These are phyloP conservation scores for Lagorchestes hirsutus DNA, from an alignment of 2,797 vertebrate species.

Conservation along the genomic window DNA sequence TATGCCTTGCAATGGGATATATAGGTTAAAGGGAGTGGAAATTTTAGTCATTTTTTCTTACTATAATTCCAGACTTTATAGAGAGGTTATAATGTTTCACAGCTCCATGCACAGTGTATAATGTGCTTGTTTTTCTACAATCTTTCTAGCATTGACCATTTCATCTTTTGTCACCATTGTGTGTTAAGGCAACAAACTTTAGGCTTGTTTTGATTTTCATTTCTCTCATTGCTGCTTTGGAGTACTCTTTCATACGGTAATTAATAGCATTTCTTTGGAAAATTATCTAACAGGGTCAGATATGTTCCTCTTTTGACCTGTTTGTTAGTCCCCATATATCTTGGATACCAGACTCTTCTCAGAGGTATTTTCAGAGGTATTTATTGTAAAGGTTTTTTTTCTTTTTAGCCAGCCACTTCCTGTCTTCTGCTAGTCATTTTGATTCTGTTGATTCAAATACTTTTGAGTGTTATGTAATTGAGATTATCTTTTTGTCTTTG, in stretches of 20 bases:
- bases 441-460: not conserved
- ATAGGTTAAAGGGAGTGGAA: not conserved
- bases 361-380: no score
- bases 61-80: not conserved
- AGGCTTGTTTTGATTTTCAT: no score
- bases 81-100: not conserved
- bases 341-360: not conserved
- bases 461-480: no score
- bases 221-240: no score
- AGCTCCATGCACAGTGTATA: not conserved
- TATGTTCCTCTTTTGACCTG: no score
- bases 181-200: no score
- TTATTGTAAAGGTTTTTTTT: no score
- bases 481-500: no score
- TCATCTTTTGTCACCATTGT: not conserved
- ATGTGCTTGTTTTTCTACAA: not conserved
- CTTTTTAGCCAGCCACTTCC: not conserved
- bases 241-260: no score
- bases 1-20: no score
- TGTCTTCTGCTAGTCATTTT: not conserved
- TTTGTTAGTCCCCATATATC: not conserved
- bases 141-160: not conserved
- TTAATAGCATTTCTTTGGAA: not conserved
- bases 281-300: not conserved
- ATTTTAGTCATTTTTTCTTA: not conserved